Evolutionary conservation across 1,140 invertebrate species (phyloP).

Genomic region (Conus betulinus): DNA sequence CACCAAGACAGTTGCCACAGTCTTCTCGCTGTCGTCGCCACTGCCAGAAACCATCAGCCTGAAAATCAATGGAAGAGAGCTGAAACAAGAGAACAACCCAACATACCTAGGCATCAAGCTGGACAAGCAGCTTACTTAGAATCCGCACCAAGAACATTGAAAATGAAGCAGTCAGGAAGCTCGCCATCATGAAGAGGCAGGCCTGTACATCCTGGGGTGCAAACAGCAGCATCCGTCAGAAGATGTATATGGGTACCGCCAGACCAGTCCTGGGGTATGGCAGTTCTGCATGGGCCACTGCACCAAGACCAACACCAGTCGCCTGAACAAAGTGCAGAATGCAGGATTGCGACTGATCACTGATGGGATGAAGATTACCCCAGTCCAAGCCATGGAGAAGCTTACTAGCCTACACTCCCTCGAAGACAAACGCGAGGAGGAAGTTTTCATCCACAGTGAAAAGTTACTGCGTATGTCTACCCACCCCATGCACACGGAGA

Average conservation of each 20-base stretch:
- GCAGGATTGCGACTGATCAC: constrained; percentile 15
- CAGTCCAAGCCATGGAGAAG: constrained; percentile 23
- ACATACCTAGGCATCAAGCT: not conserved
- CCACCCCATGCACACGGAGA: not conserved
- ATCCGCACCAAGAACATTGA: no score
- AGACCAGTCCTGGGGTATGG: constrained; percentile 14
- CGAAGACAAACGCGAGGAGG: not conserved
- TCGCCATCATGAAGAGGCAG: constrained; percentile 28
- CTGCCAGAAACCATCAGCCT: constrained; percentile 3
- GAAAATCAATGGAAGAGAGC: not conserved
- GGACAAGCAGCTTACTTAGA: not conserved
- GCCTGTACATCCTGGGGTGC: constrained; percentile 30
- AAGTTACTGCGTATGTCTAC: not conserved
- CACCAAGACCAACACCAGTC: constrained; percentile 17
- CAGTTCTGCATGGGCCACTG: constrained; percentile 13
- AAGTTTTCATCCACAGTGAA: not conserved
- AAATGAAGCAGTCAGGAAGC: no score
- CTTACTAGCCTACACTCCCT: not conserved
- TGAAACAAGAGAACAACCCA: not conserved
- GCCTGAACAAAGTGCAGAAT: constrained; percentile 21
- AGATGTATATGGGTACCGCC: constrained; percentile 24
- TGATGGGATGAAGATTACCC: constrained; percentile 29
- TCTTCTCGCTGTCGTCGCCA: not conserved
- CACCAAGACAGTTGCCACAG: constrained; percentile 6
- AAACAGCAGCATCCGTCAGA: constrained; percentile 22